Evolutionary conservation across 2,888 invertebrate species (phyloP).

Genomic region (Cremastobaeus sp.): DNA sequence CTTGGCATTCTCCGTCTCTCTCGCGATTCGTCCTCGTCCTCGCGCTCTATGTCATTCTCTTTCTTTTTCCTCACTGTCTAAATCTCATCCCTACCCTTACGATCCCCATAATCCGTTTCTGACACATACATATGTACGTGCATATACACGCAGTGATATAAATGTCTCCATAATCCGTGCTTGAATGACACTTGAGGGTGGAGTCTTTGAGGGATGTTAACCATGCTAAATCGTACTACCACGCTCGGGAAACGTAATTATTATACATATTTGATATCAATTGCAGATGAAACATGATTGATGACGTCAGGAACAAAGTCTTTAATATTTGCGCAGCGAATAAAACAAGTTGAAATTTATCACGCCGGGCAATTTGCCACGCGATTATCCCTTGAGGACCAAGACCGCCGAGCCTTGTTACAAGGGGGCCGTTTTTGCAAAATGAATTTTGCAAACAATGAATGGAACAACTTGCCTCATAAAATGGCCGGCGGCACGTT

Average conservation of each 20-base stretch:
- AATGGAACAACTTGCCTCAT: constrained; percentile 82
- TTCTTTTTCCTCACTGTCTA: constrained; percentile 54
- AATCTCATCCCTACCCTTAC: constrained; percentile 48
- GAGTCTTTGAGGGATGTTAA: constrained; percentile 68
- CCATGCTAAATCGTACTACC: constrained; percentile 73
- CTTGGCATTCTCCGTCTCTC: constrained; percentile 59
- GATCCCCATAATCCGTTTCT: constrained; percentile 67
- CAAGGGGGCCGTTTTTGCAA: too few relatives aligned
- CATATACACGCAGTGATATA: constrained; percentile 56
- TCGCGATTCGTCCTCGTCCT: constrained; percentile 38
- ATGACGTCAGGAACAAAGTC: too few relatives aligned
- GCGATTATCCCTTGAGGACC: too few relatives aligned
- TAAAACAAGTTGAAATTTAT: too few relatives aligned
- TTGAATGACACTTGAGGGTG: constrained; percentile 76
- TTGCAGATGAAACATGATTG: too few relatives aligned
- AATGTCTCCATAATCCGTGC: constrained; percentile 58
- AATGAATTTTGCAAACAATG: too few relatives aligned
- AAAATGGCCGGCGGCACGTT: constrained; percentile 87
- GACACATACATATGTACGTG: constrained; percentile 65
- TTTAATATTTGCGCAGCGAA: too few relatives aligned
- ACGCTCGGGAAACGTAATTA: constrained; percentile 47
- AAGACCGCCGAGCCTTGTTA: too few relatives aligned
- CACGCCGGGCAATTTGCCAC: too few relatives aligned
- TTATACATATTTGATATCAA: constrained; percentile 48
- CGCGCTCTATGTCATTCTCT: constrained; percentile 60